Evolutionary conservation across 2,113 vertebrate species (phyloP).

Genomic region (Ploceus nigricollis): DNA sequence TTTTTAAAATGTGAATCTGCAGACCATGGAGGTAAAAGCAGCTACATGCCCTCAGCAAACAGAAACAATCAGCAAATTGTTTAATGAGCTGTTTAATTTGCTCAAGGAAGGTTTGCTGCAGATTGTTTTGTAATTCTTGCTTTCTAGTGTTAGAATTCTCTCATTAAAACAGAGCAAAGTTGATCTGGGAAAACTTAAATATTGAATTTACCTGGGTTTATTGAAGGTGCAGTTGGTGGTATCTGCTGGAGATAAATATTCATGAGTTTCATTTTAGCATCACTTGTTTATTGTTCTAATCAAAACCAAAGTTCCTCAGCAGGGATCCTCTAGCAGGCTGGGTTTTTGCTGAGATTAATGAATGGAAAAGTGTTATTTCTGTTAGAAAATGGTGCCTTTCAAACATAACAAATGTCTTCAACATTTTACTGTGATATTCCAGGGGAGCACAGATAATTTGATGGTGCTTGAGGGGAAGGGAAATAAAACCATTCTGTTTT

Average conservation of each 20-base stretch:
- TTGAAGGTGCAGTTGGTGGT: not conserved
- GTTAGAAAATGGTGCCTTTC: not conserved
- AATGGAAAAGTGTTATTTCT: not conserved
- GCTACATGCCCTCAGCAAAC: not conserved
- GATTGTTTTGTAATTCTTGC: not conserved
- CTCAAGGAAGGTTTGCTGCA: not conserved
- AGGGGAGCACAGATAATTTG: not conserved
- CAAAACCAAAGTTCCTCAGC: not conserved
- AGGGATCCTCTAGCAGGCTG: not conserved
- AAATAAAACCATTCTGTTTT: not conserved
- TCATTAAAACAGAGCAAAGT: not conserved
- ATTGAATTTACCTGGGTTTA: not conserved
- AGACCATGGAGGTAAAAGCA: fast-evolving
- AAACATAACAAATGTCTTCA: not conserved
- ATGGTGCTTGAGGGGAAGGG: not conserved
- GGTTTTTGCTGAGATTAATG: not conserved
- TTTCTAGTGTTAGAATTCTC: not conserved
- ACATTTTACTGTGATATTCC: not conserved
- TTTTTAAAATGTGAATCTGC: not conserved
- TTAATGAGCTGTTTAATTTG: not conserved
- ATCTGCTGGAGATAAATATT: not conserved
- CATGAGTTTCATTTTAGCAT: not conserved
- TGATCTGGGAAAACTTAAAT: not conserved
- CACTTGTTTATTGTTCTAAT: not conserved
- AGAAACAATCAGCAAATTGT: not conserved